These are phyloP conservation scores for Aspidiotus rigidus DNA, from an alignment of 2,888 invertebrate genomes.

Conservation along the genomic window DNA sequence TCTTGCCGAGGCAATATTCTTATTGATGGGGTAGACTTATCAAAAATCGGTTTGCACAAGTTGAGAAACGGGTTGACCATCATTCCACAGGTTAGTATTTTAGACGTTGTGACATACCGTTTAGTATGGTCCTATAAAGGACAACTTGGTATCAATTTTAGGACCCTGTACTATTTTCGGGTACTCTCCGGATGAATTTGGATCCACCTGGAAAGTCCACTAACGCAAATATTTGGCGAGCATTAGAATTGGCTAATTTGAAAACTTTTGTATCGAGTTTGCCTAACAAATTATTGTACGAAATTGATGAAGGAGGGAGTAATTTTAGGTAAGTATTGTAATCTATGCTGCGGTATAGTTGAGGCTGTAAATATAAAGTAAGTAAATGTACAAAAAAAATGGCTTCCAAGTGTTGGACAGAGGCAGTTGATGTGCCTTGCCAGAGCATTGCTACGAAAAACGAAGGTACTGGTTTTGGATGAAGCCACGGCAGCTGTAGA, in stretches of 20 bases:
- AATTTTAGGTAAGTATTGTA: conserved; percentile 48
- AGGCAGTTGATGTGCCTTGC: no score
- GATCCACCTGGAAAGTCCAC: conserved; percentile 74
- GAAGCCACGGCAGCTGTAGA: no score
- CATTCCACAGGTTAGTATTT: conserved; percentile 44
- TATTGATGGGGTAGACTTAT: conserved; percentile 75
- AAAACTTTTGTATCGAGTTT: conserved; percentile 71
- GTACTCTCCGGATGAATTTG: conserved; percentile 78
- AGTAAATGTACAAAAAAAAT: no score
- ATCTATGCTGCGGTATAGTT: no score
- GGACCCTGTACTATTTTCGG: conserved; percentile 92
- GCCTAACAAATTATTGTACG: conserved; percentile 66
- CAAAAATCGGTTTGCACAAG: conserved; percentile 73
- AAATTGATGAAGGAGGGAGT: conserved; percentile 83
- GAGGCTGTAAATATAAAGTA: no score
- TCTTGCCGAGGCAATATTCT: conserved; percentile 67
- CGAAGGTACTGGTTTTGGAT: no score
- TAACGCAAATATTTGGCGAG: conserved; percentile 79
- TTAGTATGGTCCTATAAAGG: no score
- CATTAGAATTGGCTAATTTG: conserved; percentile 81
- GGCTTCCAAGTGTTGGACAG: no score
- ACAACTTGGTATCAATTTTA: conserved; percentile 42
- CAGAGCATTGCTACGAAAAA: no score
- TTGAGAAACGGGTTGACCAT: conserved; percentile 55
- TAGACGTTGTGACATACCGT: no score